Evolutionary conservation across 1,140 invertebrate species (phyloP), one percentile per base, ranked within the genome.

Genomic region (Lepeophtheirus salmonis): DNA sequence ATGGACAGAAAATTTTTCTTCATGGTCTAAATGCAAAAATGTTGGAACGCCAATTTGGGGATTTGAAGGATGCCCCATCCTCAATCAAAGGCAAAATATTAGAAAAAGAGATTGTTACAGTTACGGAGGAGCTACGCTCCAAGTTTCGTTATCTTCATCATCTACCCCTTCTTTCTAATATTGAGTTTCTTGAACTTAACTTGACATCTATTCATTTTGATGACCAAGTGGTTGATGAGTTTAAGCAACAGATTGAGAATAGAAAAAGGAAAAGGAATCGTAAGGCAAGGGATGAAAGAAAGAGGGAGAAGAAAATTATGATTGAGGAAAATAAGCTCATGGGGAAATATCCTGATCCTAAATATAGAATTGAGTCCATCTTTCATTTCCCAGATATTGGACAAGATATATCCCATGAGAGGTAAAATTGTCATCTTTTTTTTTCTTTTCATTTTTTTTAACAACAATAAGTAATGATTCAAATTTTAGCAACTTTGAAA

Each of bases 1-100:
- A 92, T 74, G 90, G 90, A 0, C 89, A 94, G 70, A 84, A 90
- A 68, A 80, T 95, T 22, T 97, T 89, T 70, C 71, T 97, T 51
- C 86, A 95, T 74, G 81, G 86, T 2, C 70, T 97, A 64, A 96
- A 97, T 72, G 80, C 86, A 1, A 82, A 83, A 55, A 91, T 95
- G 79, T 70, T 97, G 63, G 82, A 86, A 67, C 78, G 81, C 50
- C 80, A 86, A 51, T 95, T 89, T 74, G 87, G 86, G 16, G 77
- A 75, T 50, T 75, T 95, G 51, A 82, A 86, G 62, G 72, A 80
- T 49, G 83, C 83, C 62, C 91, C 91, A 0, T 70, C 73, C n/a
- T 67, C 74, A 6, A 80, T 97, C 25, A 70, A 18, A 24, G 59
- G 48, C 17, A 56, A 26, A 10, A 61, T 61, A 20, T 16, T 55